A percentile compares a stretch with the other conserved stretches of the same genome.
These are phyloP conservation scores for Malurus leucopterus DNA, from an alignment of 2,797 vertebrate species.

Conservation along the genomic window DNA sequence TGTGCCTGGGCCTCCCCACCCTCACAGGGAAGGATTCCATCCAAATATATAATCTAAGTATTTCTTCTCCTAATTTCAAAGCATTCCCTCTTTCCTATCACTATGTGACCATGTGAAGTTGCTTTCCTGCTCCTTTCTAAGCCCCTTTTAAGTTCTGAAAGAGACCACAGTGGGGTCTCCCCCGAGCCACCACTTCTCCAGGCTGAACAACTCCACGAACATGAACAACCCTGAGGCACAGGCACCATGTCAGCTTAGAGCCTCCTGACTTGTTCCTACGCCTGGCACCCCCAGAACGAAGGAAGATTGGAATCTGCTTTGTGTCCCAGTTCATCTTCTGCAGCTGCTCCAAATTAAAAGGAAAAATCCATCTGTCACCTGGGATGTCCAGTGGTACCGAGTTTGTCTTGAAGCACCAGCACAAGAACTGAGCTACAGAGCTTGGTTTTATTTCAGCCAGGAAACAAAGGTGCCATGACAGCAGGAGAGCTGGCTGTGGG, in stretches of 20 bases:
- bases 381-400: rapidly evolving
- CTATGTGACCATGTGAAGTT: neutral
- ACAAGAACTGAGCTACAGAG: neutral
- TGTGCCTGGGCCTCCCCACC: rapidly evolving
- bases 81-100: neutral
- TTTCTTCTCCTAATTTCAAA: neutral
- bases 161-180: neutral
- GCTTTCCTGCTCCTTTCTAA: neutral
- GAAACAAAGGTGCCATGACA: no score
- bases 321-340: neutral
- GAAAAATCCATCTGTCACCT: neutral
- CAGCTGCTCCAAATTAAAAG: neutral
- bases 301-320: neutral
- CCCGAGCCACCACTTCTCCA: neutral
- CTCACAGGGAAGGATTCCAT: neutral
- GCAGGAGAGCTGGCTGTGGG: neutral
- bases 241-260: neutral
- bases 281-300: neutral
- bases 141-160: neutral
- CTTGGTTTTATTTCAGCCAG: neutral
- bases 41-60: neutral
- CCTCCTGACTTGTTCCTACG: neutral
- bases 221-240: neutral
- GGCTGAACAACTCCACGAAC: neutral
- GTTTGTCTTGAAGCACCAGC: neutral